phyloP scores from a whole-genome alignment of 2,113 vertebrate genomes.

The Halcyon senegalensis region DNA sequence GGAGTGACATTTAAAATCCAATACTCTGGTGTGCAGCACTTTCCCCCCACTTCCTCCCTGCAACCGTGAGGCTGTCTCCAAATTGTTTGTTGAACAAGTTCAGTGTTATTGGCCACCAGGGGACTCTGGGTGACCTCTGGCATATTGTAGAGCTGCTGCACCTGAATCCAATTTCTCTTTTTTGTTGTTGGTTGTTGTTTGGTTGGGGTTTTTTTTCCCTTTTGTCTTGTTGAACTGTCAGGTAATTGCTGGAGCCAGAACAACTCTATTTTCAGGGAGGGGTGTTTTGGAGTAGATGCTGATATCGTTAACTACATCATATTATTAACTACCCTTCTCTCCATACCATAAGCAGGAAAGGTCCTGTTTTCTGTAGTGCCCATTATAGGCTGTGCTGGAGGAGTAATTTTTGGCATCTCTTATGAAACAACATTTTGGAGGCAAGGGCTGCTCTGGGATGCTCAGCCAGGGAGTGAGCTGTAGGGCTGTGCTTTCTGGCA shows the following conservation, averaged over 20 bases:
- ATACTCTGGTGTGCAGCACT: constrained; percentile 32
- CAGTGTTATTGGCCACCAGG: constrained; percentile 58
- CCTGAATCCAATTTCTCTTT: constrained; percentile 49
- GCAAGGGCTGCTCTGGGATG: neutral
- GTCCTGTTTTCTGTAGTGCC: neutral
- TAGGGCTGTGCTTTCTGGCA: constrained; percentile 11
- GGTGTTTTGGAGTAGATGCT: neutral
- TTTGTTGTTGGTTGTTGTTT: rapidly evolving
- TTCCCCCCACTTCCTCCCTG: neutral
- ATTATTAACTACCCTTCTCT: neutral
- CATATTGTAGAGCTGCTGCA: constrained; percentile 30
- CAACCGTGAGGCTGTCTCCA: neutral
- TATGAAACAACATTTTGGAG: neutral
- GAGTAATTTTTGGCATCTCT: neutral
- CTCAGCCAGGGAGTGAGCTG: neutral
- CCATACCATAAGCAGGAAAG: neutral
- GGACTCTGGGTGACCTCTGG: constrained; percentile 57
- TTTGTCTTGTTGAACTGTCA: constrained; percentile 43
- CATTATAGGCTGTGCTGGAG: neutral
- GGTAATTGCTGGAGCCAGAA: constrained; percentile 25
- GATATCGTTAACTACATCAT: neutral
- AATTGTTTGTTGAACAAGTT: constrained; percentile 67
- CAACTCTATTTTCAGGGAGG: constrained; percentile 18
- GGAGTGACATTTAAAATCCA: constrained; percentile 66
- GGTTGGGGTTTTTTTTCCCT: neutral